A percentile compares a stretch with the other conserved stretches of the same genome.
phyloP scores from a whole-genome alignment of 1,140 invertebrate genomes.

The Battus philenor region DNA sequence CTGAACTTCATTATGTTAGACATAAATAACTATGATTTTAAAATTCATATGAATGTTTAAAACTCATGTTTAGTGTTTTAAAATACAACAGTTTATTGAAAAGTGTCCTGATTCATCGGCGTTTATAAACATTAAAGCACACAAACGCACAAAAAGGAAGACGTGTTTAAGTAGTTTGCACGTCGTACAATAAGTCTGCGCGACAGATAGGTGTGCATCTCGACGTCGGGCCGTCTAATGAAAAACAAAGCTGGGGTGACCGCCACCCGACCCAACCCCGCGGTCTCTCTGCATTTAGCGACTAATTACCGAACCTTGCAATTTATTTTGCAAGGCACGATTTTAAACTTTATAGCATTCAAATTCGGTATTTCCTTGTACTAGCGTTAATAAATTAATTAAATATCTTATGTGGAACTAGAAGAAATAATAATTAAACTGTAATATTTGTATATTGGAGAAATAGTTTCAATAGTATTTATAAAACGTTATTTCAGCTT shows the following conservation, averaged over 20 bases:
- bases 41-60: no score
- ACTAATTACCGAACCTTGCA: constrained; percentile 37
- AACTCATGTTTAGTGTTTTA: no score
- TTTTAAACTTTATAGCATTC: neutral
- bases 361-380: no score
- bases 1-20: no score
- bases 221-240: constrained; percentile 39
- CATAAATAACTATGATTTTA: no score
- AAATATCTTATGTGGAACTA: no score
- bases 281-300: constrained; percentile 32
- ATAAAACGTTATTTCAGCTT: no score
- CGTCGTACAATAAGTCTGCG: constrained; percentile 30
- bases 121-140: neutral
- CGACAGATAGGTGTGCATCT: constrained; percentile 19
- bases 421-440: no score
- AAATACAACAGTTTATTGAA: no score
- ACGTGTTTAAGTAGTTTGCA: constrained; percentile 32
- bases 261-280: constrained; percentile 24
- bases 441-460: no score
- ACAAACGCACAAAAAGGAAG: constrained; percentile 14
- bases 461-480: no score
- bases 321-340: constrained; percentile 22
- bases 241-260: constrained; percentile 47
- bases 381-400: no score
- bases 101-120: neutral